Conservation (phyloP, 2,113 vertebrate genomes). For the Pontoporia blainvillei region DNA sequence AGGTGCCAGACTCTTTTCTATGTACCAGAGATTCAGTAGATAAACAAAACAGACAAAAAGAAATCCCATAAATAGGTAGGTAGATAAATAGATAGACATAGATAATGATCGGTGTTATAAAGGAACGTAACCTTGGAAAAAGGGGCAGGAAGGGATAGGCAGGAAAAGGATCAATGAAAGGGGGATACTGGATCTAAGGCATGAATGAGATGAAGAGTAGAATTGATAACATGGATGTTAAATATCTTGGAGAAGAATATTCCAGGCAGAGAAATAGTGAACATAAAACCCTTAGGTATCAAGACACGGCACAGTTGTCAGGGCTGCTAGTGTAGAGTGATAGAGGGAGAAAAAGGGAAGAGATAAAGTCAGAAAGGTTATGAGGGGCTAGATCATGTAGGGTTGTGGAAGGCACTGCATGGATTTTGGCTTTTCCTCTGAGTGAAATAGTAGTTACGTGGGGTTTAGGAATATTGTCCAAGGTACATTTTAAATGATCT, state of each 20-base stretch:
- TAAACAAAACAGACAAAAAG: neutral
- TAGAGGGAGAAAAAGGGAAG: neutral
- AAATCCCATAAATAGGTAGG: neutral
- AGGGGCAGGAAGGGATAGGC: neutral
- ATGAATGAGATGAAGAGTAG: neutral
- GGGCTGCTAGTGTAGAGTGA: neutral
- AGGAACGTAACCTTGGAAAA: neutral
- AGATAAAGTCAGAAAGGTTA: neutral
- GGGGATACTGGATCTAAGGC: neutral
- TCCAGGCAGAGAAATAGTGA: neutral
- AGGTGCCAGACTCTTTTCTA: neutral
- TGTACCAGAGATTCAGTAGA: neutral
- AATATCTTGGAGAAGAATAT: neutral
- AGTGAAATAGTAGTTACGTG: neutral
- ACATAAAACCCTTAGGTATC: neutral
- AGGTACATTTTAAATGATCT: neutral
- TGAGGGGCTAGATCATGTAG: neutral
- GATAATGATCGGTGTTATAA: neutral
- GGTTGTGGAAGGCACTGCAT: neutral
- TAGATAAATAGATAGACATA: neutral
- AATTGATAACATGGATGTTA: neutral
- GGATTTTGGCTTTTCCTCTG: neutral
- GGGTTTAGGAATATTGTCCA: neutral
- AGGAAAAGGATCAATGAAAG: neutral
- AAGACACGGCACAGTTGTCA: neutral